Evolutionary conservation across 2,113 vertebrate species (phyloP).

Genomic region (Brevimyrus niger): DNA sequence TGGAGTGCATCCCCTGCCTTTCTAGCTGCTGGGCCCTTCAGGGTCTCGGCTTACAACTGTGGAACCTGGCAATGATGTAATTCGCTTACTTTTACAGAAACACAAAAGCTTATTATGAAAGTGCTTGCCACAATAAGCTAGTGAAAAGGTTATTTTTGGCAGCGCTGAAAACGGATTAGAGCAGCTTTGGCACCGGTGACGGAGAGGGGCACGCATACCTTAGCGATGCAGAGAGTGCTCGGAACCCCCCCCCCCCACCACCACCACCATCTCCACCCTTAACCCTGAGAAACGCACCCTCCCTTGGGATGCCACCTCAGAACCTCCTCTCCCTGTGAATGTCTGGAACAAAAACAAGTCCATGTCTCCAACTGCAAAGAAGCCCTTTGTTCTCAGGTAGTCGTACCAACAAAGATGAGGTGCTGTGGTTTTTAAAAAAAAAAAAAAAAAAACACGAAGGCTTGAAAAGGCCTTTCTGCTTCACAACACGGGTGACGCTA

Average conservation of each 20-base stretch:
- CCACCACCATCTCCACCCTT: background rate
- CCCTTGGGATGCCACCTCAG: background rate
- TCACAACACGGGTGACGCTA: background rate
- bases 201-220: background rate
- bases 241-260: no score
- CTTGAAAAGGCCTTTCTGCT: background rate
- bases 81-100: slow-evolving; percentile 11
- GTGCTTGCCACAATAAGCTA: slow-evolving; percentile 14
- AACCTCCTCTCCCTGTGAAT: background rate
- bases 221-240: background rate
- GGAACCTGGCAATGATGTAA: slow-evolving; percentile 18
- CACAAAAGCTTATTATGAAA: slow-evolving; percentile 29
- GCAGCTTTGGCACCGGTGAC: slow-evolving; percentile 21
- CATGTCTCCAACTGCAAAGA: background rate
- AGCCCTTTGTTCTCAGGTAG: slow-evolving; percentile 42
- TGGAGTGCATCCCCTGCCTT: background rate
- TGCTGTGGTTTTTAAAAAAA: slow-evolving; percentile 37
- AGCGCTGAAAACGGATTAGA: slow-evolving; percentile 8
- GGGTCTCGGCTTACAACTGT: slow-evolving; percentile 12
- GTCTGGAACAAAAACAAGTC: background rate
- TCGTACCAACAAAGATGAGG: slow-evolving; percentile 40
- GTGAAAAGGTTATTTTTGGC: slow-evolving; percentile 27
- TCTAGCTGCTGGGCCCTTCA: background rate
- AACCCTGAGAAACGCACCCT: background rate
- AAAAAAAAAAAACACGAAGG: background rate